phyloP scores from a whole-genome alignment of 2,888 invertebrate species.

The Chromoteleia sp. region DNA sequence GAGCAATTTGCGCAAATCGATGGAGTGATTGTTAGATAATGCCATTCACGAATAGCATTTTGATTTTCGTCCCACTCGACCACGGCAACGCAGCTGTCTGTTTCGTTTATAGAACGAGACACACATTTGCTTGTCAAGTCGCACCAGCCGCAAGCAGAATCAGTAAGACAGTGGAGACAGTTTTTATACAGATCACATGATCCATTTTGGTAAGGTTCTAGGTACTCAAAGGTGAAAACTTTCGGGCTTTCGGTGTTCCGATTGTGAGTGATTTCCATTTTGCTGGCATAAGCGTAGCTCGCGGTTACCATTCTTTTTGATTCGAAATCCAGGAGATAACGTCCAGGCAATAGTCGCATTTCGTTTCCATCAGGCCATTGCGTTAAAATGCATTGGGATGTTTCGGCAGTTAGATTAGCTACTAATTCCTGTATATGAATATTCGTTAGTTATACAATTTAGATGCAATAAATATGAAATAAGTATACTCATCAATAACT shows the following conservation, averaged over 20 bases:
- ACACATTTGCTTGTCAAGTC: slow-evolving; percentile 90
- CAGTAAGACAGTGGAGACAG: slow-evolving; percentile 94
- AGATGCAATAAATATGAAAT: no score
- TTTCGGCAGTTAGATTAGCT: slow-evolving; percentile 89
- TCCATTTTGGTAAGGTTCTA: slow-evolving; percentile 94
- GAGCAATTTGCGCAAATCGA: slow-evolving; percentile 94
- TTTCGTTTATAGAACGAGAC: slow-evolving; percentile 89
- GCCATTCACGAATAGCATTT: slow-evolving; percentile 87
- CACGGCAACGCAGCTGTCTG: slow-evolving; percentile 86
- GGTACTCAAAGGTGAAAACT: slow-evolving; percentile 94
- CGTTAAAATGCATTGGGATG: slow-evolving; percentile 89
- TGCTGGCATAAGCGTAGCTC: slow-evolving; percentile 86
- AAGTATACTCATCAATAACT: no score
- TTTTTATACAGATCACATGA: slow-evolving; percentile 91
- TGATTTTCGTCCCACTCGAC: slow-evolving; percentile 86
- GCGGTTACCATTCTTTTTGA: slow-evolving; percentile 87
- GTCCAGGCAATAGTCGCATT: slow-evolving; percentile 86
- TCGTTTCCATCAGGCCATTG: slow-evolving; percentile 87
- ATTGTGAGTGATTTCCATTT: slow-evolving; percentile 93
- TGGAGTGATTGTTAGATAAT: slow-evolving; percentile 92
- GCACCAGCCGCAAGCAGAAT: slow-evolving; percentile 97
- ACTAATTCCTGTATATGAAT: slow-evolving; percentile 84
- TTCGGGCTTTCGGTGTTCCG: slow-evolving; percentile 90
- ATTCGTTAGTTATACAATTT: no score
- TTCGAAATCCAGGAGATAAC: slow-evolving; percentile 89